Conservation (phyloP, 2,113 vertebrate genomes). For the Athene cunicularia region DNA sequence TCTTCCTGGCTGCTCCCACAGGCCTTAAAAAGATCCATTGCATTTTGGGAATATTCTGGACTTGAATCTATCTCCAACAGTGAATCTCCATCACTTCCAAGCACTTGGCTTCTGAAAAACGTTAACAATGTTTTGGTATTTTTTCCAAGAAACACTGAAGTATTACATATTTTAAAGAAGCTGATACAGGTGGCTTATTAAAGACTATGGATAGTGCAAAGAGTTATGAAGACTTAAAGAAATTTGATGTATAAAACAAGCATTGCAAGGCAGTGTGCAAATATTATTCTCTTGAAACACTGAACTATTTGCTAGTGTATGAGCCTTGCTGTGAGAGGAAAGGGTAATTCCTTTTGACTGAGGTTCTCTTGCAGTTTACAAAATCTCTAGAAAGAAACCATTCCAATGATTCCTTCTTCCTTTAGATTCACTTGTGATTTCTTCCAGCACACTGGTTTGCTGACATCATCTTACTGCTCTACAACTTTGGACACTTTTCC, state of each 20-base stretch:
- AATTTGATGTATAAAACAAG: neutral
- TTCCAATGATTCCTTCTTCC: neutral
- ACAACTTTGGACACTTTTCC: neutral
- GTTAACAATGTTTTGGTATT: slow-evolving; percentile 63
- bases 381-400: neutral
- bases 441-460: neutral
- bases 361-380: neutral
- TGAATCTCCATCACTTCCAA: slow-evolving; percentile 80
- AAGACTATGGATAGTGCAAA: neutral
- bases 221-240: neutral
- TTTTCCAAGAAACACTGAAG: neutral
- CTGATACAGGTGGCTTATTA: neutral
- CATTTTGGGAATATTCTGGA: slow-evolving; percentile 73
- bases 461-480: neutral
- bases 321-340: neutral
- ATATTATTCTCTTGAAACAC: neutral
- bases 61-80: slow-evolving; percentile 82
- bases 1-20: slow-evolving; percentile 75
- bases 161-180: neutral
- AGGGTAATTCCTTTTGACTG: neutral
- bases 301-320: neutral
- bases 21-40: slow-evolving; percentile 71
- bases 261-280: neutral
- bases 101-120: slow-evolving; percentile 78
- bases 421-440: neutral